Evolutionary conservation across 2,888 invertebrate genomes (phyloP).

Genomic region (Drosophila flavopinicola): DNA sequence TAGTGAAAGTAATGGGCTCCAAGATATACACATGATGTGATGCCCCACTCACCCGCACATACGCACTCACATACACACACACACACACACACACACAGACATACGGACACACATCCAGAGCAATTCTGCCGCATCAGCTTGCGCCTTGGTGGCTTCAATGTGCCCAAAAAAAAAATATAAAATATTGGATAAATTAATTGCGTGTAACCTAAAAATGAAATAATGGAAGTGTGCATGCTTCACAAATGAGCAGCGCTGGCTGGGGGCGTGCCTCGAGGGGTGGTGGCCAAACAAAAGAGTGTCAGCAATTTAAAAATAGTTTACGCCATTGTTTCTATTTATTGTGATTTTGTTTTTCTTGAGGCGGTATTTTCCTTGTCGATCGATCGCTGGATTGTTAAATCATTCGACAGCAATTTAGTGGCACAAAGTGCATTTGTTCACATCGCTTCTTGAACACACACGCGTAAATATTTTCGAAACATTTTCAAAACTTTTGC

Average conservation of each 20-base stretch:
- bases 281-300: slow-evolving; percentile 69
- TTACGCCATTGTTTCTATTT: slow-evolving; percentile 70
- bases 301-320: slow-evolving; percentile 76
- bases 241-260: slow-evolving; percentile 2
- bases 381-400: slow-evolving; percentile 39
- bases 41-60: slow-evolving; percentile 20
- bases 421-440: slow-evolving; percentile 59
- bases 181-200: slow-evolving; percentile 69
- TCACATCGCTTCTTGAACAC: slow-evolving; percentile 45
- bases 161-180: slow-evolving; percentile 33
- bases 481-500: slow-evolving; percentile 69
- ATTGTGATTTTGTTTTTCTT: slow-evolving; percentile 55
- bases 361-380: slow-evolving; percentile 19
- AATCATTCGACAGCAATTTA: slow-evolving; percentile 26
- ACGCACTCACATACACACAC: slow-evolving; percentile 16
- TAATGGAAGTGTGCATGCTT: slow-evolving; percentile 69
- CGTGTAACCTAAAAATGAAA: slow-evolving; percentile 73
- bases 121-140: slow-evolving; percentile 24
- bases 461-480: slow-evolving; percentile 48
- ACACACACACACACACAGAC: too few relatives aligned
- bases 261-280: slow-evolving; percentile 1
- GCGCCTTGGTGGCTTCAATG: slow-evolving; percentile 45
- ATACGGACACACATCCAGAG: too few relatives aligned
- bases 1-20: slow-evolving; percentile 73
- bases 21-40: slow-evolving; percentile 47